Evolutionary conservation across 2,113 vertebrate genomes (phyloP).

Genomic region (Muntiacus reevesi): DNA sequence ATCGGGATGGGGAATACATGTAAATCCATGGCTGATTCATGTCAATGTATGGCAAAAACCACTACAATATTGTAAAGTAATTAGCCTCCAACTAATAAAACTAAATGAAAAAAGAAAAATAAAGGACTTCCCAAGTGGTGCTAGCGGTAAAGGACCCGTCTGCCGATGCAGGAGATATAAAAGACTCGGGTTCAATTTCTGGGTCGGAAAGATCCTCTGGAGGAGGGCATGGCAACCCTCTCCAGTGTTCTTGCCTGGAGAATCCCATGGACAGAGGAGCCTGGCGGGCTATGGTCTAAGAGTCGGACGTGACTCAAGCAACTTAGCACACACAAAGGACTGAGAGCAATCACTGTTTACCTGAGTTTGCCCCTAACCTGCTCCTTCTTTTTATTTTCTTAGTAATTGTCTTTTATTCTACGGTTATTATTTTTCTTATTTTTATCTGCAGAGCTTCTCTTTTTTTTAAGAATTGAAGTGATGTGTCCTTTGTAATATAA

Average conservation of each 20-base stretch:
- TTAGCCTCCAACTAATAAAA: no score
- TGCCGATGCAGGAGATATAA: background rate
- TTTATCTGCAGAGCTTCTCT: constrained; percentile 19
- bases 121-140: background rate
- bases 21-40: no score
- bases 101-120: background rate
- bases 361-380: background rate
- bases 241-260: background rate
- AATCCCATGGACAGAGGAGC: background rate
- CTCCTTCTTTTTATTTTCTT: background rate
- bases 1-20: no score
- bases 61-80: no score
- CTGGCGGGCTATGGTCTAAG: background rate
- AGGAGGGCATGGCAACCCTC: background rate
- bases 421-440: constrained; percentile 13
- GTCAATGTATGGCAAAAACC: no score
- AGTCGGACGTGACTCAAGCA: background rate
- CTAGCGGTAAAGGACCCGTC: background rate
- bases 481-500: background rate
- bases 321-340: background rate
- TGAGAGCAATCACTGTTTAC: background rate
- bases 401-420: background rate
- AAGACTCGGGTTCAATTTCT: background rate
- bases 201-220: background rate
- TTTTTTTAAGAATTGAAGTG: background rate